Evolutionary conservation across 2,888 invertebrate species (phyloP).

Genomic region (Noctua pronuba): DNA sequence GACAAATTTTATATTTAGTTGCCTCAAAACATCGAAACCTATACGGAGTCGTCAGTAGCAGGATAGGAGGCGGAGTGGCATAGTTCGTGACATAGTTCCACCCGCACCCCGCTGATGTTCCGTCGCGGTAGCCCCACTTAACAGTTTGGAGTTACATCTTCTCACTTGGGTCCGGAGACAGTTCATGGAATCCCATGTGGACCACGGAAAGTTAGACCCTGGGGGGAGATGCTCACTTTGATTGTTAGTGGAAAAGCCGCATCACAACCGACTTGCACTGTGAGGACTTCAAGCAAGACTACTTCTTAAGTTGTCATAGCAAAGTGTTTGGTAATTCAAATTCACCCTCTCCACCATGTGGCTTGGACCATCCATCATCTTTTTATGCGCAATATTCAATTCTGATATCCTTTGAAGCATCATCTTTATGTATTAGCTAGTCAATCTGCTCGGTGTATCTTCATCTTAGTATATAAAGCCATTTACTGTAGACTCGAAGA

Average conservation of each 20-base stretch:
- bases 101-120: not conserved
- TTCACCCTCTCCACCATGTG: not conserved
- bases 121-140: not conserved
- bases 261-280: not conserved
- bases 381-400: slow-evolving; percentile 80
- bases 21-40: not conserved
- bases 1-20: not conserved
- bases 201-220: not conserved
- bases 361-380: slow-evolving; percentile 60
- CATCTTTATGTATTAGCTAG: slow-evolving; percentile 81
- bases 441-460: slow-evolving; percentile 76
- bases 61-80: not conserved
- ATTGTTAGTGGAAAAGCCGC: not conserved
- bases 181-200: not conserved
- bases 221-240: not conserved
- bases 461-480: slow-evolving; percentile 16
- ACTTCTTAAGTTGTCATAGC: no score
- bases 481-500: not conserved
- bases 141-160: not conserved
- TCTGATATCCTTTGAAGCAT: slow-evolving; percentile 82
- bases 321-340: not conserved
- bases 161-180: not conserved
- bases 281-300: not conserved
- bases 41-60: no score
- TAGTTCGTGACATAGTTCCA: not conserved